Conservation (phyloP, 2,797 vertebrate genomes). For the Lophotriccus pileatus region DNA sequence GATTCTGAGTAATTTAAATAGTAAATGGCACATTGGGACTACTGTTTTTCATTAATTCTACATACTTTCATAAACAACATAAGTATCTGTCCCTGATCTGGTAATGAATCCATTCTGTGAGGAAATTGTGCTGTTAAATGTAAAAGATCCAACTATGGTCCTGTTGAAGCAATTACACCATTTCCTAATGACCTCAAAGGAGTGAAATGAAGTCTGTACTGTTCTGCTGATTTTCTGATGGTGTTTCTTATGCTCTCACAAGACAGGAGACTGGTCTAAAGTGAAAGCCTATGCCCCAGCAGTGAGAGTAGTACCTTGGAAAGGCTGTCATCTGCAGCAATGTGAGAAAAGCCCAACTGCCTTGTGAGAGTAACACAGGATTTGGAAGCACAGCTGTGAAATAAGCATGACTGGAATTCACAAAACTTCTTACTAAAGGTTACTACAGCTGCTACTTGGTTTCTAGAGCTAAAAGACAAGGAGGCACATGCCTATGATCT, state of each 20-base stretch:
- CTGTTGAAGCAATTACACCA: background rate
- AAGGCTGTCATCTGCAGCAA: background rate
- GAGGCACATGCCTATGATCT: background rate
- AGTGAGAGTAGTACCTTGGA: background rate
- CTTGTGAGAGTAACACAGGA: background rate
- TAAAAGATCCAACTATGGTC: background rate
- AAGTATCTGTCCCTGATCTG: background rate
- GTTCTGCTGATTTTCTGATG: background rate
- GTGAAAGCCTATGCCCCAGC: background rate
- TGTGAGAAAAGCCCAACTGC: background rate
- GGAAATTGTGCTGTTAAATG: background rate
- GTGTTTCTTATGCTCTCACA: background rate
- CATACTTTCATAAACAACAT: background rate
- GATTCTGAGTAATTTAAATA: background rate
- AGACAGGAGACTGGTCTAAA: background rate
- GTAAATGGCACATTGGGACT: background rate
- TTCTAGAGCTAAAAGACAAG: background rate
- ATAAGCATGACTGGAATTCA: constrained; percentile 4
- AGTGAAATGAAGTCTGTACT: background rate
- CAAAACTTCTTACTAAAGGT: background rate
- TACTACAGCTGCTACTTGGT: background rate
- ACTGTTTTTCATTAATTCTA: background rate
- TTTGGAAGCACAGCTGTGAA: too few species aligned
- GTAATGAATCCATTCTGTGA: background rate
- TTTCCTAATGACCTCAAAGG: background rate